A percentile compares a stretch with the other conserved stretches of the same genome.
Conservation (phyloP, 2,888 invertebrate species). For the Anarsia innoxiella region DNA sequence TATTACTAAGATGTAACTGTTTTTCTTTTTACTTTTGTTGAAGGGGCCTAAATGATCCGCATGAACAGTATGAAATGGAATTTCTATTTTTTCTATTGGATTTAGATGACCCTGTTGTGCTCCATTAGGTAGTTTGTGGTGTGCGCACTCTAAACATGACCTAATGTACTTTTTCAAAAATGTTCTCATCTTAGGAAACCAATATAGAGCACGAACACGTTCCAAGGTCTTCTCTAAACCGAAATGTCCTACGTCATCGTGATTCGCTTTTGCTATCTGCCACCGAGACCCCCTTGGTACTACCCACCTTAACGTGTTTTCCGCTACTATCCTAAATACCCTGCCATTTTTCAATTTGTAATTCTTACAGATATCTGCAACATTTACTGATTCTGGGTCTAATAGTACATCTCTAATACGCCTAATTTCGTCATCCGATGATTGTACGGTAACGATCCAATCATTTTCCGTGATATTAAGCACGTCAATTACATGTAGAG, state of each 20-base stretch:
- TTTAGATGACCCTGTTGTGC: slow-evolving; percentile 15
- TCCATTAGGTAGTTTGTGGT: not conserved
- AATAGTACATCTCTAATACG: not conserved
- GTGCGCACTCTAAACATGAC: not conserved
- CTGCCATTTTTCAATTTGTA: not conserved
- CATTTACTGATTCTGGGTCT: not conserved
- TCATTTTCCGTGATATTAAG: not conserved
- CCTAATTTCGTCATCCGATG: not conserved
- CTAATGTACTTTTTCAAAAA: too few relatives aligned
- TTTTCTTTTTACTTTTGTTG: not conserved
- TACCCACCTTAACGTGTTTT: not conserved
- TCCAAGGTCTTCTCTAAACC: not conserved
- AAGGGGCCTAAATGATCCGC: slow-evolving; percentile 22
- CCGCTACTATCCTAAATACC: not conserved
- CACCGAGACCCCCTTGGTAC: not conserved
- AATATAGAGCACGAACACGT: not conserved
- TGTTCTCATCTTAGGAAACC: too few relatives aligned
- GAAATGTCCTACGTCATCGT: slow-evolving; percentile 1
- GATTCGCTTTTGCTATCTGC: not conserved
- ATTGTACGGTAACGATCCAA: slow-evolving; percentile 1
- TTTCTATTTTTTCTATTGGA: slow-evolving; percentile 32
- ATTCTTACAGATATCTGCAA: not conserved
- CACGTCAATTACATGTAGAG: not conserved
- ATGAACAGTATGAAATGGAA: slow-evolving; percentile 38
- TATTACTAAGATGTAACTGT: slow-evolving; percentile 28